Base-by-base conservation (phyloP, 2,888 invertebrate species). In the Neria commutata region DNA sequence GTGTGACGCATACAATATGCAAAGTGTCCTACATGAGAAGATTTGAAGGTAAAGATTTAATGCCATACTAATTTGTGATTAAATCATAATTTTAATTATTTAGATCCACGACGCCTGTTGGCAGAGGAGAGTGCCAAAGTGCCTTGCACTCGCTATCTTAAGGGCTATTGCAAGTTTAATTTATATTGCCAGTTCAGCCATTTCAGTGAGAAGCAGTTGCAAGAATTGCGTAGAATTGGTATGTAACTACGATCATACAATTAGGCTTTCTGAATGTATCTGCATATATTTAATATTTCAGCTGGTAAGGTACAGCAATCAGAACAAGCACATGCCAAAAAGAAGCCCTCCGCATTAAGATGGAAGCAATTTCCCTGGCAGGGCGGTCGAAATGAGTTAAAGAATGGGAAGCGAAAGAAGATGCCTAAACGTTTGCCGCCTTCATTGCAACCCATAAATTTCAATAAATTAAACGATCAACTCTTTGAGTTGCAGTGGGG, bases 131-230 rank as follows among this genome's bases (percentile, higher is more conserved):
- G 62, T 1, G 25, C 8, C 0, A 77, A 77, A 33, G 60, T 61
- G 6, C 72, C 73, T 0, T 80, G 80, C 46, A 60, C 50, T 1
- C 73, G 76, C 2, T 78, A 63, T 56, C 61, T 70, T 1, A 67
- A 67, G 2, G 70, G 70, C 23, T 75, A 68, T 47, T 80, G 80
- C 56, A 76, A 72, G 63, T 80, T 78, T 51, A 74, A 77, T 23
- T 50, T 75, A 4, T 65, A 67, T n/a, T 80, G 80, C 56, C 78
- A 75, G 48, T 78, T 67, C 47, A 61, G 74, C 2, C 80, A 80
- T 52, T 80, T 72, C 47, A 75, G 59, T 24, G 57, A 63, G 1
- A 62, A 66, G 1, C 76, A 80, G 50, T 46, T 80, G 24, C 56
- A 66, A 16, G 64, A 73, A 26, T 58, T 80, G 11, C 64, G 68